Evolutionary conservation across 2,797 vertebrate species (phyloP), one percentile per base, ranked within the genome.

Genomic region (Platalea minor): DNA sequence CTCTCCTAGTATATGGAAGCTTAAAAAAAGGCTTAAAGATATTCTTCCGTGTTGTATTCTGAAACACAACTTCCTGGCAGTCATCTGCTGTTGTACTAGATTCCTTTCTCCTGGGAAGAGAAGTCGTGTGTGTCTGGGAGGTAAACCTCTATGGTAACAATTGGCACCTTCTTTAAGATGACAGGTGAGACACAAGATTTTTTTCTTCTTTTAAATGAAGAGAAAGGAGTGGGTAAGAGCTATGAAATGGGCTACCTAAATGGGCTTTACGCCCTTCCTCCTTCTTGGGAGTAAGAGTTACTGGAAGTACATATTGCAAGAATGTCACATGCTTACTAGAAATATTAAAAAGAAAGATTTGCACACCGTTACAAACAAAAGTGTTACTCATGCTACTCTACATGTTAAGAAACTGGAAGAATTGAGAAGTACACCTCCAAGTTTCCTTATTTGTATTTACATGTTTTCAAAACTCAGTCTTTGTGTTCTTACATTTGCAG

Each of bases 371-470:
- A 56, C 3, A 70, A 39, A 29, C 39, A 59, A 28, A 29, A 26
- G 1, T 7, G 11, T 64, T 84, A 31, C 6, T 5, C 2, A 0
- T n/a, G 8, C 33, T 53, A 15, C n/a, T 77, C 5, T 54, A 2
- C 11, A 1, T 75, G 51, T 18, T 88, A 59, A 76, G 33, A 80
- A 89, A 67, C 25, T 19, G 25, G 3, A 88, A 67, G 31, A 89
- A 65, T 11, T 20, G 24, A 61, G 20, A 59, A 46, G 7, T 86
- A 28, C 6, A 19, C 7, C 3, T 78, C 64, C 13, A 41, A 19
- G n/a, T 46, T 46, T 73, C 7, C 31, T 45, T 69, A 37, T 3
- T 26, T 64, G 5, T 89, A 35, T 50, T 73, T 51, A 17, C 2
- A 2, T 35, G 9, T 83, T 77, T 59, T 60, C 35, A 81, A 10